Base-by-base conservation (phyloP, 1,140 invertebrate genomes). In the Elymnias hypermnestra region DNA sequence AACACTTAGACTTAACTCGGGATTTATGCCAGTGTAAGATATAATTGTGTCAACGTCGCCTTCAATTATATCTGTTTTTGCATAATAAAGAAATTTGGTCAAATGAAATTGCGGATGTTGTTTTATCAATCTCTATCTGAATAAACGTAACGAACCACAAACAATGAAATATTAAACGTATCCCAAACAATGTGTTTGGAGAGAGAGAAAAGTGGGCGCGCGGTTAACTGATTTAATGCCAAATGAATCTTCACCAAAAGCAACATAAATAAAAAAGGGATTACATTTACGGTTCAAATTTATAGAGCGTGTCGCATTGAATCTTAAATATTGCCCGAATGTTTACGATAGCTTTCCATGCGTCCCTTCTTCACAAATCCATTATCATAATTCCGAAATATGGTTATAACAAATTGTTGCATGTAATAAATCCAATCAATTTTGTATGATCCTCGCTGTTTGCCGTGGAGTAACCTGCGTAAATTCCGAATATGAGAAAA, bases 351-450 rank as follows among this genome's bases (percentile, higher is more conserved):
- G 13, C 25, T 28, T 17, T 13, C 5, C 23, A 40, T 28, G 28
- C 17, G 18, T n/a, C 39, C 25, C 28, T n/a, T n/a, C n/a, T n/a
- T 21, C 29, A 29, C 25, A n/a, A 14, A 26, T 13, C 36, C 19
- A 46, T 39, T 47, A 40, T 33, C 37, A 47, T 47, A 33, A 33
- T 33, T 33, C 29, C 14, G 29, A 17, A 14, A n/a, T n/a, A n/a
- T n/a, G n/a, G n/a, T n/a, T 26, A 26, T 26, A 10, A 26, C 10
- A 10, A n/a, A 26, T 26, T 10, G n/a, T 26, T 26, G 25, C 25
- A 26, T 26, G 10, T 26, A 26, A 26, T 26, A 26, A 26, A n/a
- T 26, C 10, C 25, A n/a, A n/a, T 9, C 25, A 26, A 26, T 10
- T 26, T 26, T n/a, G n/a, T n/a, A n/a, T n/a, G n/a, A n/a, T n/a